Evolutionary conservation across 2,888 invertebrate genomes (phyloP), one percentile per base, ranked within the genome.

Genomic region (Chymomyza amoena): DNA sequence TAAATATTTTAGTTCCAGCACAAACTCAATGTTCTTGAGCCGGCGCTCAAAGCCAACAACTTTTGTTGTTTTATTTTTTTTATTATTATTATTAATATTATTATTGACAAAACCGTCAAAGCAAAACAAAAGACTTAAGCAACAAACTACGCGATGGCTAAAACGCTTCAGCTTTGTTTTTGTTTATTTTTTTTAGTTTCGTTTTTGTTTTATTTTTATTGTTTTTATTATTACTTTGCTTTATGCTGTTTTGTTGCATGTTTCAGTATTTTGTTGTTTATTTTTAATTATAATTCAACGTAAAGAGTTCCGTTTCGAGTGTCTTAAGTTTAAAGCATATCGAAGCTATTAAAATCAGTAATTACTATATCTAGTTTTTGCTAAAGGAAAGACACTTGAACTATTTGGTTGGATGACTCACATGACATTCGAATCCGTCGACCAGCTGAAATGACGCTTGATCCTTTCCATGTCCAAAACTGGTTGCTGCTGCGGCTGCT

Each of bases 401-500:
- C 18, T 13, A 56, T 25, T n/a, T n/a, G n/a, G n/a, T n/a, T n/a
- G n/a, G 25, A 25, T 57, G 57, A 57, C 57, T 57, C 88, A 90
- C 90, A 89, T 90, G 79, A 90, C 87, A 86, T 85, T 89, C 69
- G 90, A 81, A 78, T 90, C 90, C 63, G n/a, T n/a, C n/a, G 91
- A 91, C 91, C 91, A 91, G 76, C 91, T 91, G 73, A 91, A 91
- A 71, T 90, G 90, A 25, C 89, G 90, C 70, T 89, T 89, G 61
- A 91, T 87, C 78, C 87, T 90, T 74, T 90, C 90, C 16, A 89
- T 84, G 76, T 90, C 91, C 79, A 90, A 75, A 36, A 73, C 80
- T 28, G 80, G 83, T 70, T 72, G 79, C 64, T 77, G 82, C 13
- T 73, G 77, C 51, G 75, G 81, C 36, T 70, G 71, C 6, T 69